These are phyloP conservation scores for Blera fallax DNA, from an alignment of 2,888 invertebrate species.

Conservation along the genomic window DNA sequence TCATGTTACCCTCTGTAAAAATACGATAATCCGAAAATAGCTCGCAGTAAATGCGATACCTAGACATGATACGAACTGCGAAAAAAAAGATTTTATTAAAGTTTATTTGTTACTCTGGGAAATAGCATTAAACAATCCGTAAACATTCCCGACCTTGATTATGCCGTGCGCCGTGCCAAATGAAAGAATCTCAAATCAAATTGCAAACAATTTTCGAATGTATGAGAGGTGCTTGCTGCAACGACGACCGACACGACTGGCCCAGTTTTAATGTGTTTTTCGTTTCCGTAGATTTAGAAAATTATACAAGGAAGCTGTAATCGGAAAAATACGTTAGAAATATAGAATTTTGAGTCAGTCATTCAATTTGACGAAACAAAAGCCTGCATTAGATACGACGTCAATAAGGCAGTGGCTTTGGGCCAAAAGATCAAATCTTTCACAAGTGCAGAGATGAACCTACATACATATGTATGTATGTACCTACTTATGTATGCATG, in stretches of 20 bases:
- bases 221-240: not conserved
- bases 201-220: not conserved
- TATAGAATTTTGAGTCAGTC: too few relatives aligned
- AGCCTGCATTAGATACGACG: too few relatives aligned
- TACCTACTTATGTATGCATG: too few relatives aligned
- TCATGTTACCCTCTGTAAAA: not conserved
- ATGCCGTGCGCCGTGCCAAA: conserved; percentile 6
- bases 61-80: not conserved
- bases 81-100: not conserved
- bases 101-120: conserved; percentile 38
- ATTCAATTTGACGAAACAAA: too few relatives aligned
- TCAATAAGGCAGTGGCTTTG: too few relatives aligned
- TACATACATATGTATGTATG: too few relatives aligned
- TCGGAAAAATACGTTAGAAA: too few relatives aligned
- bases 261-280: not conserved
- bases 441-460: too few relatives aligned
- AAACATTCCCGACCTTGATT: conserved; percentile 23
- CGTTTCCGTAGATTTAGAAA: not conserved
- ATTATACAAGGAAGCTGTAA: not conserved
- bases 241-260: not conserved
- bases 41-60: conserved; percentile 12
- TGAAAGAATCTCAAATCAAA: conserved; percentile 9
- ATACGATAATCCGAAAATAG: conserved; percentile 13
- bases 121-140: conserved; percentile 24
- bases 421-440: too few relatives aligned